A percentile compares a stretch with the other conserved stretches of the same genome.
Conservation (phyloP, 2,888 invertebrate species). For the Meandrusa payeni region DNA sequence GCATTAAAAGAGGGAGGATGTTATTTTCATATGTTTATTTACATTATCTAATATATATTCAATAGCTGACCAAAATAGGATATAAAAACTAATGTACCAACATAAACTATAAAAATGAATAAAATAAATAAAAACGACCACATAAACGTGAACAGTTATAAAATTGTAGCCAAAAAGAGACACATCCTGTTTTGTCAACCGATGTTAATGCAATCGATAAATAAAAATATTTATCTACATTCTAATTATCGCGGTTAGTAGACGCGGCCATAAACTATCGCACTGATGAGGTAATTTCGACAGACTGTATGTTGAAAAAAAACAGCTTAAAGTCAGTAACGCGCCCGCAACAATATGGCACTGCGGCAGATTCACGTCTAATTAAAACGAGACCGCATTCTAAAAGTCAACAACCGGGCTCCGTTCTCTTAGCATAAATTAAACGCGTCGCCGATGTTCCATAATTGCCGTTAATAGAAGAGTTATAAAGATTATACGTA, state of each 20-base stretch:
- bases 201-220: slow-evolving; percentile 14
- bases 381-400: slow-evolving; percentile 18
- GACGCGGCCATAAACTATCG: slow-evolving; percentile 1
- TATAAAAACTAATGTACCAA: no score
- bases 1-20: no score
- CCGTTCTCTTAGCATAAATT: slow-evolving; percentile 22
- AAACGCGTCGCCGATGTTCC: slow-evolving; percentile 8
- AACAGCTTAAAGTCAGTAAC: slow-evolving; percentile 11
- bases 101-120: no score
- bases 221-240: slow-evolving; percentile 14
- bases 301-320: slow-evolving; percentile 2
- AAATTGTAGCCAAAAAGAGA: no score
- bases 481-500: slow-evolving; percentile 21
- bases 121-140: no score
- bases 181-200: no score
- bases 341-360: slow-evolving; percentile 12
- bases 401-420: slow-evolving; percentile 18
- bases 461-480: slow-evolving; percentile 19
- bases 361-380: slow-evolving; percentile 4
- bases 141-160: no score
- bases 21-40: no score
- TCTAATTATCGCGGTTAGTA: slow-evolving; percentile 11
- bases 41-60: no score
- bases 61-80: no score
- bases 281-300: slow-evolving; percentile 5